phyloP scores from a whole-genome alignment of 2,797 vertebrate genomes.

The Eremophila alpestris region DNA sequence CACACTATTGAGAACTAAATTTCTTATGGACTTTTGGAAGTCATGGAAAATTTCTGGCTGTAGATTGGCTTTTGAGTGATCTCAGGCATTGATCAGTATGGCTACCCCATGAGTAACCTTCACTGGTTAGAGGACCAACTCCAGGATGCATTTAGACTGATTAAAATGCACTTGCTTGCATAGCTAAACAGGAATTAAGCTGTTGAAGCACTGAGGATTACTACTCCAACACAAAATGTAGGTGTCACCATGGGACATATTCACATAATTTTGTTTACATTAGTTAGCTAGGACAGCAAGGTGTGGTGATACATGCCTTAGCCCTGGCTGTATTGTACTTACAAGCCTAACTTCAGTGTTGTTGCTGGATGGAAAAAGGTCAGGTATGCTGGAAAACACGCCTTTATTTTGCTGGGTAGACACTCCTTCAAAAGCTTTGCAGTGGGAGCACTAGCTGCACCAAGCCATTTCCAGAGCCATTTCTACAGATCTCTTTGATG shows the following conservation, averaged over 20 bases:
- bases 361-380: not conserved
- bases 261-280: not conserved
- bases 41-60: not conserved
- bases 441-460: not conserved
- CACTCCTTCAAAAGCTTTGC: not conserved
- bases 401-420: not conserved
- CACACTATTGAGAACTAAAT: not conserved
- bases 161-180: not conserved
- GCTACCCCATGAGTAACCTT: not conserved
- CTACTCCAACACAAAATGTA: not conserved
- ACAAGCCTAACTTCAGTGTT: not conserved
- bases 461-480: not conserved
- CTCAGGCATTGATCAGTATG: not conserved
- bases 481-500: not conserved
- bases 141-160: not conserved
- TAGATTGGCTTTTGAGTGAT: not conserved
- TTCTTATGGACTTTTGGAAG: not conserved
- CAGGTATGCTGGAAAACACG: not conserved
- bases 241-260: not conserved
- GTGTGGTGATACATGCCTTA: not conserved
- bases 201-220: not conserved
- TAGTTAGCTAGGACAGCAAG: not conserved
- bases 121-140: not conserved
- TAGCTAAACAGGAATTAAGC: not conserved
- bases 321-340: not conserved